A percentile compares a stretch with the other conserved stretches of the same genome.
These are phyloP conservation scores for Xylota segnis DNA, from an alignment of 2,888 invertebrate species.

Conservation along the genomic window DNA sequence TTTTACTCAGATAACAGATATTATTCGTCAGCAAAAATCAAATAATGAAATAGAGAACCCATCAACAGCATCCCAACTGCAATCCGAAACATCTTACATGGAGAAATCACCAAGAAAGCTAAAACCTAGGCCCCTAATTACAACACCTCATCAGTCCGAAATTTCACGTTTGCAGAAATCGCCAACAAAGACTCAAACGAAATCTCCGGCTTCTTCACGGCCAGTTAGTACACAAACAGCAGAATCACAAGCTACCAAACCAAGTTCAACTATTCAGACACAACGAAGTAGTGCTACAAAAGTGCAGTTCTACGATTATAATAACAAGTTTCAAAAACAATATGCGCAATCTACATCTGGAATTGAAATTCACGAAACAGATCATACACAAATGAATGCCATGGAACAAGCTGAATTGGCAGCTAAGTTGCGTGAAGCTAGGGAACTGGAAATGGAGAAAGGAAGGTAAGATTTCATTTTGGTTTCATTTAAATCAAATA, in stretches of 20 bases:
- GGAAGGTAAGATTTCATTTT: constrained; percentile 76
- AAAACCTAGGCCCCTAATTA: neutral
- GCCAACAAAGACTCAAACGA: neutral
- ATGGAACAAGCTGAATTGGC: constrained; percentile 81
- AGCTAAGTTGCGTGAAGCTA: constrained; percentile 77
- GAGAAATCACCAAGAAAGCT: constrained; percentile 11
- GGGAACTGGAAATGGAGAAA: constrained; percentile 79
- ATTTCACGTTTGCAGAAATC: neutral
- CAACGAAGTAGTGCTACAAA: constrained; percentile 42
- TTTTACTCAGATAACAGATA: constrained; percentile 67
- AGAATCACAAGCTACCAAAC: constrained; percentile 6
- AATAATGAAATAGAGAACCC: neutral
- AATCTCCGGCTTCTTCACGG: neutral
- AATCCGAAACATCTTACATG: neutral
- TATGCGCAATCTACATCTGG: constrained; percentile 81
- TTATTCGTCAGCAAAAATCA: constrained; percentile 50
- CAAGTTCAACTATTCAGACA: constrained; percentile 20
- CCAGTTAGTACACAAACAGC: constrained; percentile 19
- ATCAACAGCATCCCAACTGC: neutral
- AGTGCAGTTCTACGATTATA: constrained; percentile 85
- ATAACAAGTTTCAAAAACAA: constrained; percentile 84
- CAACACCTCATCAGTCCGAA: neutral
- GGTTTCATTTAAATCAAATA: too few species aligned
- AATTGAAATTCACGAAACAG: constrained; percentile 80
- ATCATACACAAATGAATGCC: constrained; percentile 78